Conservation (phyloP, 2,888 invertebrate species). For the Tubulanus polymorphus region DNA sequence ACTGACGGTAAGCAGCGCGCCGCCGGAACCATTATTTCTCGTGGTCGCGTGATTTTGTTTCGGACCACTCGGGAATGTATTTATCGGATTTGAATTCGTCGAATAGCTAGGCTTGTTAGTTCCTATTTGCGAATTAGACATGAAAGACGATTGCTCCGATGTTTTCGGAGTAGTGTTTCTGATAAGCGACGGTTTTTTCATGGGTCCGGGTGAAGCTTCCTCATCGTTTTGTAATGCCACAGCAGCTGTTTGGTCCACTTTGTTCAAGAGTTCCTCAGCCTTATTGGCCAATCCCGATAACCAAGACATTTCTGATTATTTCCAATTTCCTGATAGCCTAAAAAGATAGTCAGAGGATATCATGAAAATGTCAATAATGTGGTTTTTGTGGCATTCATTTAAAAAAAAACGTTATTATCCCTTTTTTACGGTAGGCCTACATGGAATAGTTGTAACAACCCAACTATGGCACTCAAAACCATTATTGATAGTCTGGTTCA, state of each 20-base stretch:
- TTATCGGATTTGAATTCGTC: neutral
- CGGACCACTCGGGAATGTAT: constrained; percentile 31
- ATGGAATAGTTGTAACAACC: no score
- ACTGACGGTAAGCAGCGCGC: neutral
- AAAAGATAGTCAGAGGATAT: no score
- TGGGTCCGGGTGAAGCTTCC: constrained; percentile 8
- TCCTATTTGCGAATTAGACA: neutral
- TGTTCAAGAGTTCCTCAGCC: constrained; percentile 71
- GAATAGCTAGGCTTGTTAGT: neutral
- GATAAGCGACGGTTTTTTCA: neutral
- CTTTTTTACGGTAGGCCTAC: no score
- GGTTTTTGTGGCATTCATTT: no score
- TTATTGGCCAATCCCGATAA: constrained; percentile 69
- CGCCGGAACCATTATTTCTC: neutral
- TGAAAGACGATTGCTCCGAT: neutral
- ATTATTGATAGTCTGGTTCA: no score
- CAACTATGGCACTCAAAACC: no score
- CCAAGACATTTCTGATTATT: constrained; percentile 76
- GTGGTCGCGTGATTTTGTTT: constrained; percentile 14
- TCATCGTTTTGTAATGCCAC: constrained; percentile 55
- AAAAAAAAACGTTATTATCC: no score
- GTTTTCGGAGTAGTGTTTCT: neutral
- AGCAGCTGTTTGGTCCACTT: constrained; percentile 71
- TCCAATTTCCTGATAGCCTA: no score
- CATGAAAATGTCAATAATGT: no score